A percentile compares a stretch with the other conserved stretches of the same genome.
These are phyloP conservation scores for Cephalopholis sonnerati DNA, from an alignment of 2,113 vertebrate species.

Conservation along the genomic window DNA sequence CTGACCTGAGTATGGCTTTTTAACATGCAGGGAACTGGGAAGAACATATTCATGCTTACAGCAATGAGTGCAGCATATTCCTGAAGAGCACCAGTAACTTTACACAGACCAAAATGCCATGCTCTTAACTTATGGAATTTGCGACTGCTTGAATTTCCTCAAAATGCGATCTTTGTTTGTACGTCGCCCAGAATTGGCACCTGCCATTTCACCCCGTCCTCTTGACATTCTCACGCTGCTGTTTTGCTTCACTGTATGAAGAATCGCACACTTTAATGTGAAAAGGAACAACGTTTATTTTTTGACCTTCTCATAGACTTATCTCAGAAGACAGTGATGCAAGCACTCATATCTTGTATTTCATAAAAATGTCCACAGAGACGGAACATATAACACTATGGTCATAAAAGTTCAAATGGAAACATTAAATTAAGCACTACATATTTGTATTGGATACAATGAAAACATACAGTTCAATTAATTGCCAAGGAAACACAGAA, in stretches of 20 bases:
- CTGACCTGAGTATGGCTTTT: neutral
- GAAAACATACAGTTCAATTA: slow-evolving; percentile 40
- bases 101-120: slow-evolving; percentile 30
- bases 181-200: neutral
- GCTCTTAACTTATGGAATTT: slow-evolving; percentile 34
- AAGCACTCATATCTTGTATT: slow-evolving; percentile 51
- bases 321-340: slow-evolving; percentile 57
- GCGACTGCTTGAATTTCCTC: neutral
- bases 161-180: slow-evolving; percentile 19
- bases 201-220: slow-evolving; percentile 26
- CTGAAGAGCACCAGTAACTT: slow-evolving; percentile 17
- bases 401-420: slow-evolving; percentile 55
- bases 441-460: slow-evolving; percentile 54
- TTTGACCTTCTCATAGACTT: slow-evolving; percentile 47
- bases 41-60: neutral
- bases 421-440: slow-evolving; percentile 70
- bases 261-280: slow-evolving; percentile 38
- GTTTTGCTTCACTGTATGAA: neutral
- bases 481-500: slow-evolving; percentile 46
- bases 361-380: slow-evolving; percentile 64
- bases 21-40: neutral
- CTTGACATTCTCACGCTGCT: slow-evolving; percentile 9
- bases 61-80: neutral
- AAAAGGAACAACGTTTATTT: slow-evolving; percentile 75
- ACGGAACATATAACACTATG: slow-evolving; percentile 49